Percentiles rank a stretch among this genome's conserved stretches.
Conservation (phyloP, 2,888 invertebrate genomes). For the Geotrupes spiniger region DNA sequence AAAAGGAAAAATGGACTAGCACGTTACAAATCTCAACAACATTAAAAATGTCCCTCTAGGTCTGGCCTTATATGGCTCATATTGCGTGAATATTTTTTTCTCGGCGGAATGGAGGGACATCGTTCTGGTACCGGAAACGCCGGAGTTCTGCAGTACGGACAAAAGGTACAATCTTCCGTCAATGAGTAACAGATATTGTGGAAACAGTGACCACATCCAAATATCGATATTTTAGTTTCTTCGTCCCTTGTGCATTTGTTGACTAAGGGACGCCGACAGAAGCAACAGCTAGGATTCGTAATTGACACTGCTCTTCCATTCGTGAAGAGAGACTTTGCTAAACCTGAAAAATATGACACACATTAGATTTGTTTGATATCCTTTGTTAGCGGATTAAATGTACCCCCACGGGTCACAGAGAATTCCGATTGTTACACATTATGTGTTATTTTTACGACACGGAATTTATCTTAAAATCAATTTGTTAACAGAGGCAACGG, state of each 20-base stretch:
- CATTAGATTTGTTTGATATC: not conserved
- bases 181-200: conserved; percentile 33
- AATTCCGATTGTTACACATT: too few relatives aligned
- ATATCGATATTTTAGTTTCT: conserved; percentile 38
- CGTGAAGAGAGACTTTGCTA: conserved; percentile 41
- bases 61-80: conserved; percentile 37
- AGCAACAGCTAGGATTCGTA: conserved; percentile 38
- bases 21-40: conserved; percentile 9
- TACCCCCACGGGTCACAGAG: too few relatives aligned
- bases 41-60: conserved; percentile 47
- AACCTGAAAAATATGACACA: conserved; percentile 39
- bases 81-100: conserved; percentile 16
- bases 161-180: conserved; percentile 32
- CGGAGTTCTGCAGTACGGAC: conserved; percentile 42
- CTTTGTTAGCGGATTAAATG: too few relatives aligned
- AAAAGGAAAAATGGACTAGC: conserved; percentile 11
- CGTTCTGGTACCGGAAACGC: conserved; percentile 5
- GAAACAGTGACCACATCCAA: conserved; percentile 48
- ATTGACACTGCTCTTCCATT: conserved; percentile 44
- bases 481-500: too few relatives aligned
- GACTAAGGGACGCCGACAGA: conserved; percentile 43
- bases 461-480: too few relatives aligned
- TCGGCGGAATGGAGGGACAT: conserved; percentile 20
- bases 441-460: too few relatives aligned
- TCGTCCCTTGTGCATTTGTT: conserved; percentile 32